phyloP scores from a whole-genome alignment of 2,888 invertebrate genomes.

The Calliopum simillimum region DNA sequence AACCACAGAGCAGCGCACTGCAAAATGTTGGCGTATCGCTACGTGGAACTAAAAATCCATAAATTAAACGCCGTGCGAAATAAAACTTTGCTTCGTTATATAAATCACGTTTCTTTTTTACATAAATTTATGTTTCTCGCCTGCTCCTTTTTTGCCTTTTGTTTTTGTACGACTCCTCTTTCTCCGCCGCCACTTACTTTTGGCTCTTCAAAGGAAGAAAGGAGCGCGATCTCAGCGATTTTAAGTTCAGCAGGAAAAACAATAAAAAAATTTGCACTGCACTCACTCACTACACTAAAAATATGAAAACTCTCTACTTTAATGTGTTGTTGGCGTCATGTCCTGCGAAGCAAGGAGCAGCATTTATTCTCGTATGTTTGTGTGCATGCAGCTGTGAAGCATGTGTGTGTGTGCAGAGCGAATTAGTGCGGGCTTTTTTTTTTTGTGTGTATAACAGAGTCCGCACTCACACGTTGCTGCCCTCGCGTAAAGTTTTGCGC shows the following conservation, averaged over 20 bases:
- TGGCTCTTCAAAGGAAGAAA: too few relatives aligned
- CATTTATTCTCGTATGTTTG: background rate
- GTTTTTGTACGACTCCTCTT: background rate
- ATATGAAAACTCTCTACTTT: constrained; percentile 59
- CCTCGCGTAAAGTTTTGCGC: constrained; percentile 4
- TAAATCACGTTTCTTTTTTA: constrained; percentile 65
- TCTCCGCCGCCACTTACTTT: too few relatives aligned
- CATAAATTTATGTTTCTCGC: constrained; percentile 63
- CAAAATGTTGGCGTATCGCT: constrained; percentile 24
- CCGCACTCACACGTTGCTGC: background rate
- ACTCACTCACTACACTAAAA: constrained; percentile 51
- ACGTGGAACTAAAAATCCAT: constrained; percentile 59
- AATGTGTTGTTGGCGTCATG: background rate
- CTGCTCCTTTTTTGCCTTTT: constrained; percentile 48
- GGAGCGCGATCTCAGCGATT: too few relatives aligned
- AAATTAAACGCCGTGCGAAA: constrained; percentile 57
- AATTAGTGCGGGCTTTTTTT: background rate
- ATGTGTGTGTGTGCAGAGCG: background rate
- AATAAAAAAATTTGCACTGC: too few relatives aligned
- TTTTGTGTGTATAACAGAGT: too few relatives aligned
- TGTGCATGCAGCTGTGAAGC: background rate
- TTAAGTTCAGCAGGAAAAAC: too few relatives aligned
- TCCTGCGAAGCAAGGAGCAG: background rate
- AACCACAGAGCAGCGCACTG: constrained; percentile 2
- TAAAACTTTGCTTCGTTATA: constrained; percentile 57